These are phyloP conservation scores for Nemopilema nomurai DNA, from an alignment of 30 jellyfish, hydroid and myxozoan genomes.

Conservation along the genomic window DNA sequence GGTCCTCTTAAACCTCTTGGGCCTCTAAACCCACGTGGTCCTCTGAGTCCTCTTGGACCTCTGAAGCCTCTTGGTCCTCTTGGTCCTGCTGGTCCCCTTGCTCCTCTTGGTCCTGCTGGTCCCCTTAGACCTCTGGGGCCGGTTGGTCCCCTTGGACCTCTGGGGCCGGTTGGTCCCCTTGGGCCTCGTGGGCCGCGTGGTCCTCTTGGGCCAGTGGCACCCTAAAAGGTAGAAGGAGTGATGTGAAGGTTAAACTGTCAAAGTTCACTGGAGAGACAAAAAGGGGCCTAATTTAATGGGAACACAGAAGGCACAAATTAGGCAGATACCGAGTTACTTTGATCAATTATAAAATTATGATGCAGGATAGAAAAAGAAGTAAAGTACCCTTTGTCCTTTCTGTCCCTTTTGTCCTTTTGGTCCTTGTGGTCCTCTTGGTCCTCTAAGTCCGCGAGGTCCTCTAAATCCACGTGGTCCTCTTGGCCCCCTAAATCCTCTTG, in stretches of 20 bases:
- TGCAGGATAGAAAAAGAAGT: neutral
- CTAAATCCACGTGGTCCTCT: constrained; percentile 40
- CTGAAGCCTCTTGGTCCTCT: constrained; percentile 31
- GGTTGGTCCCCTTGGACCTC: constrained; percentile 44
- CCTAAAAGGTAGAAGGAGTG: neutral
- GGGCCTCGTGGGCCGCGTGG: constrained; percentile 24
- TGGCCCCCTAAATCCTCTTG: constrained; percentile 10
- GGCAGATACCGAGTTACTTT: no score
- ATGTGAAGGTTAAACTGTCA: no score
- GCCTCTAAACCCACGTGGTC: constrained; percentile 26
- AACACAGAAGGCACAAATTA: no score
- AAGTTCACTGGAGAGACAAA: no score
- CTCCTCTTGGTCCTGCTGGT: constrained; percentile 32
- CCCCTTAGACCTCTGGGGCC: constrained; percentile 28
- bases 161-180: constrained; percentile 32
- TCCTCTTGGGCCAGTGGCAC: neutral
- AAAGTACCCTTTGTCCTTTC: neutral
- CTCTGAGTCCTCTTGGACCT: constrained; percentile 21
- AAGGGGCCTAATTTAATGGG: no score
- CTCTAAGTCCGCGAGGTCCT: constrained; percentile 27
- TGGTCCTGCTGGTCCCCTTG: neutral
- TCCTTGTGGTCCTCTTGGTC: neutral
- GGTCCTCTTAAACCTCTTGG: constrained; percentile 36
- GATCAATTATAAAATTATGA: no score
- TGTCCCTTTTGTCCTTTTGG: neutral